phyloP scores from a whole-genome alignment of 1,140 invertebrate genomes.

The Trissolcus basalis region DNA sequence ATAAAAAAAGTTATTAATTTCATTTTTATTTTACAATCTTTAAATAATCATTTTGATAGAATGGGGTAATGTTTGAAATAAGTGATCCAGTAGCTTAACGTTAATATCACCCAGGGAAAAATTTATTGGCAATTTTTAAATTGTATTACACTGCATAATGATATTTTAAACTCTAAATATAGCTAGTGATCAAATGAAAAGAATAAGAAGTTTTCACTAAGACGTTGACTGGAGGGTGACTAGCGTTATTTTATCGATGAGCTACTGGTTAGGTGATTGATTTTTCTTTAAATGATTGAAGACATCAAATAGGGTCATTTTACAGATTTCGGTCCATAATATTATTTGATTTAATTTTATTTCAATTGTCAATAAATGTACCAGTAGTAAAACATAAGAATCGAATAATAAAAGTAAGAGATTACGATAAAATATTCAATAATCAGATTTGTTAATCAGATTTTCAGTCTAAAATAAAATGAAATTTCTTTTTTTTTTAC shows the following conservation, averaged over 20 bases:
- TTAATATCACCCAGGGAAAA: too few relatives aligned
- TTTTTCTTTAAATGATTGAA: conserved; percentile 76
- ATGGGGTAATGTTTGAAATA: neutral
- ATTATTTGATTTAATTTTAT: conserved; percentile 75
- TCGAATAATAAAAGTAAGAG: too few relatives aligned
- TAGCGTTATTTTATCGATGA: conserved; percentile 65
- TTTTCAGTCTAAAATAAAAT: too few relatives aligned
- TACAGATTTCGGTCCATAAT: conserved; percentile 62
- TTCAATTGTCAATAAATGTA: conserved; percentile 44
- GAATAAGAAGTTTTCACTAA: conserved; percentile 63
- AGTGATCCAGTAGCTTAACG: too few relatives aligned
- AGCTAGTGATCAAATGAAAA: conserved; percentile 49
- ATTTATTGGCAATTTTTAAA: too few relatives aligned
- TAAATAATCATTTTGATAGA: too few relatives aligned
- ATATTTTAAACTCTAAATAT: conserved; percentile 8
- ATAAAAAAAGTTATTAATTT: neutral
- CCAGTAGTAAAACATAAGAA: conserved; percentile 30
- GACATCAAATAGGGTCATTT: conserved; percentile 61
- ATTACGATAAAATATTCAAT: too few relatives aligned
- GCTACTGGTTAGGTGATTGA: conserved; percentile 73
- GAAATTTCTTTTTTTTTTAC: too few relatives aligned
- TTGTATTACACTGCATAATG: neutral
- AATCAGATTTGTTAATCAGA: too few relatives aligned
- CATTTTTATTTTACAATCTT: too few relatives aligned
- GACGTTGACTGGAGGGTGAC: conserved; percentile 71